Evolutionary conservation across 2,113 vertebrate genomes (phyloP).

Genomic region (Epinephelus lanceolatus): DNA sequence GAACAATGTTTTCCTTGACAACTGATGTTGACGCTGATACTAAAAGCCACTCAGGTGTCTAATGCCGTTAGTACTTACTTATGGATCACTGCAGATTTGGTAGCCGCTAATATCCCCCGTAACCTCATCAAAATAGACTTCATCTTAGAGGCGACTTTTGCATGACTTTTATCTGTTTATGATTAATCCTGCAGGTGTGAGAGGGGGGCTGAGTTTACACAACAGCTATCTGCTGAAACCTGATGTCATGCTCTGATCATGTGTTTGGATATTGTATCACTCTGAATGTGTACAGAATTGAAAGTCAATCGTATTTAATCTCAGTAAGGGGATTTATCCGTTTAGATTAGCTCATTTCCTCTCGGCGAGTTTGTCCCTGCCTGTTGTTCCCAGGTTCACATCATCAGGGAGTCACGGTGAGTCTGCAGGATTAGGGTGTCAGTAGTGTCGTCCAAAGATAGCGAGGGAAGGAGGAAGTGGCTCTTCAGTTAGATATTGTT

Average conservation of each 20-base stretch:
- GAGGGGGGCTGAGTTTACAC: slow-evolving; percentile 6
- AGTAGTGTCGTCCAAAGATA: background rate
- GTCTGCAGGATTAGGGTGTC: background rate
- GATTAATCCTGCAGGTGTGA: slow-evolving; percentile 5
- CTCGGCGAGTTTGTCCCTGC: background rate
- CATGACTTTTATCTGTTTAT: slow-evolving; percentile 31
- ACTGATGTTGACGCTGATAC: slow-evolving; percentile 47
- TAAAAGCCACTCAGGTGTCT: slow-evolving; percentile 60
- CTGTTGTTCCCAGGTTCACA: background rate
- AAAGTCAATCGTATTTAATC: background rate
- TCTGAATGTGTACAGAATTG: background rate
- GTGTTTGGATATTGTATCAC: background rate
- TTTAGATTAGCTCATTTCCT: background rate
- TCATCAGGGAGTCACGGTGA: background rate
- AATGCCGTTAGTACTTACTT: slow-evolving; percentile 62
- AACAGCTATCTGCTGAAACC: slow-evolving; percentile 15
- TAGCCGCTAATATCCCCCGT: slow-evolving; percentile 59
- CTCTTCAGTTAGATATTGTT: background rate
- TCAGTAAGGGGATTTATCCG: background rate
- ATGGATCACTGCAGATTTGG: slow-evolving; percentile 62
- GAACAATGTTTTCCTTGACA: slow-evolving; percentile 16
- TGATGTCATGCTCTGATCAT: background rate
- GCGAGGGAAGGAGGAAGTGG: slow-evolving; percentile 12
- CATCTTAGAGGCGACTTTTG: slow-evolving; percentile 21
- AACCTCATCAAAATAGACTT: slow-evolving; percentile 60